These are phyloP conservation scores for Lucinisca nassula DNA, from an alignment of 2,888 invertebrate species.

Conservation along the genomic window DNA sequence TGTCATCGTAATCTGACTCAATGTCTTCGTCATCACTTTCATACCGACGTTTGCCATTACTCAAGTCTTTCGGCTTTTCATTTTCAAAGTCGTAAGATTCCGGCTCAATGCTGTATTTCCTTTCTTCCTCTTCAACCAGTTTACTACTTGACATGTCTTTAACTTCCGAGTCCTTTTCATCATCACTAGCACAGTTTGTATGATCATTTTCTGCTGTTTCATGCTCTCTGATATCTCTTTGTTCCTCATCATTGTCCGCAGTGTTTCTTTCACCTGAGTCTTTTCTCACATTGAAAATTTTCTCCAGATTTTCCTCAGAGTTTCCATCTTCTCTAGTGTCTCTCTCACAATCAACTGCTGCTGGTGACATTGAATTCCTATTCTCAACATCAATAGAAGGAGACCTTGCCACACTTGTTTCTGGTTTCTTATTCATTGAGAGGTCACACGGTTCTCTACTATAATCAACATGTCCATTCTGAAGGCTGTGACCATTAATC, in stretches of 20 bases:
- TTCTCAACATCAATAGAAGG: slow-evolving; percentile 9
- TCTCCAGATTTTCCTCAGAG: neutral
- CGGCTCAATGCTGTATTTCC: neutral
- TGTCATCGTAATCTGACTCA: slow-evolving; percentile 75
- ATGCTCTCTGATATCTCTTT: neutral
- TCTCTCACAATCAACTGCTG: slow-evolving; percentile 7
- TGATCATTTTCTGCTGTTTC: neutral
- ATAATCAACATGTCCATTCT: slow-evolving; percentile 44
- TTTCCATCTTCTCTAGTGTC: neutral
- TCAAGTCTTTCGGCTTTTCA: slow-evolving; percentile 46
- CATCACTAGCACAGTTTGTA: neutral
- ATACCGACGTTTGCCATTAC: slow-evolving; percentile 58
- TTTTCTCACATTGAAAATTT: neutral
- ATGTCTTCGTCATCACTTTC: slow-evolving; percentile 70
- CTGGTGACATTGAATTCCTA: slow-evolving; percentile 16
- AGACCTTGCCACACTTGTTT: slow-evolving; percentile 40
- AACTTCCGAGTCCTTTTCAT: neutral
- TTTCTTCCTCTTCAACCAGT: slow-evolving; percentile 22
- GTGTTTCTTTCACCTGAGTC: neutral
- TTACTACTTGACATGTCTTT: slow-evolving; percentile 46
- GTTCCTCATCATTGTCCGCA: neutral
- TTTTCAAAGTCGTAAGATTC: slow-evolving; percentile 21
- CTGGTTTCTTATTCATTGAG: slow-evolving; percentile 68
- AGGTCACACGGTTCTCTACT: slow-evolving; percentile 75
- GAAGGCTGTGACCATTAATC: slow-evolving; percentile 56